Evolutionary conservation across 2,113 vertebrate species (phyloP).

Genomic region (Peromyscus californicus): DNA sequence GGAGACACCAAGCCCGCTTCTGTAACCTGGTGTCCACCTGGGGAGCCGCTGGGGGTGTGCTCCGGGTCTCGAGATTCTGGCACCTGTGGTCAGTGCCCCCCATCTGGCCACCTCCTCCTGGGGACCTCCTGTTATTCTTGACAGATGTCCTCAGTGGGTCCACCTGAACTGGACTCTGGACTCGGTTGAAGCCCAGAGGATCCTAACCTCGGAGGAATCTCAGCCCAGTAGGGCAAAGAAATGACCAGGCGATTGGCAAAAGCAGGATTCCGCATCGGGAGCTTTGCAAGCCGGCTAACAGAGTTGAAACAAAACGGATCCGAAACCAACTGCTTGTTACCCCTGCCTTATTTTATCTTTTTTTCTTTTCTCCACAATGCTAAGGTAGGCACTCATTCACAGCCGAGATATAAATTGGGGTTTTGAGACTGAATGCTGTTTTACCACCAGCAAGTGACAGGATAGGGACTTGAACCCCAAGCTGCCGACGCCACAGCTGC

Average conservation of each 20-base stretch:
- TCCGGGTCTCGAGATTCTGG: fast-evolving
- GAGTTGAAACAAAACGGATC: background rate
- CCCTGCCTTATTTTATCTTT: background rate
- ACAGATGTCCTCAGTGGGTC: background rate
- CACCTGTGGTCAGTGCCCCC: background rate
- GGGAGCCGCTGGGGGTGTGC: fast-evolving
- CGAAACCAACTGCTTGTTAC: background rate
- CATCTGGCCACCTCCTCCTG: background rate
- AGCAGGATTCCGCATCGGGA: background rate
- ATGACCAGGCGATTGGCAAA: fast-evolving
- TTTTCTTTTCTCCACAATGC: background rate
- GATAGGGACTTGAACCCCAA: background rate
- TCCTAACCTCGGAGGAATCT: background rate
- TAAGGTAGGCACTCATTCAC: background rate
- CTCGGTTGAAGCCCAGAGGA: background rate
- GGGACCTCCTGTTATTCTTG: background rate
- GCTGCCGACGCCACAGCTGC: background rate
- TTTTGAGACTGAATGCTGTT: background rate
- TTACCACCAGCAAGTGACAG: background rate
- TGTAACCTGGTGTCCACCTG: background rate
- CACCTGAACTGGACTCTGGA: background rate
- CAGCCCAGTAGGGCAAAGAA: background rate
- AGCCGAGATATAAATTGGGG: background rate
- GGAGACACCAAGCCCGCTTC: too few species aligned
- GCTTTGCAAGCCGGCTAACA: background rate